Evolutionary conservation across 1,140 invertebrate species (phyloP).

Genomic region (Monomorium pharaonis): DNA sequence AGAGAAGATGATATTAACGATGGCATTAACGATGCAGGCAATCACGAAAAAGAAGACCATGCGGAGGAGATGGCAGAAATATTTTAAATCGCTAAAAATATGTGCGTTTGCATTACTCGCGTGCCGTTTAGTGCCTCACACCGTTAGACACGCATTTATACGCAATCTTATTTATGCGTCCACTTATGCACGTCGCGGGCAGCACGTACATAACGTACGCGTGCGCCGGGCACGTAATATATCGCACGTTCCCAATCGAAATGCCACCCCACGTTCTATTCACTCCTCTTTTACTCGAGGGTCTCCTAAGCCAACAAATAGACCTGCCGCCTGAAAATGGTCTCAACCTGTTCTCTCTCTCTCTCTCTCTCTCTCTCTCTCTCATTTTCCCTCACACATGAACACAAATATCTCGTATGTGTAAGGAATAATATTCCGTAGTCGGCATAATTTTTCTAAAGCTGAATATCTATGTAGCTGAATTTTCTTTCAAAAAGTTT

Average conservation of each 20-base stretch:
- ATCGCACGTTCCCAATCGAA: constrained; percentile 67
- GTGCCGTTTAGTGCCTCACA: not conserved
- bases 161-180: constrained; percentile 19
- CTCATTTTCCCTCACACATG: not conserved
- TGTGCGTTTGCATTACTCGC: constrained; percentile 51
- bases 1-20: not conserved
- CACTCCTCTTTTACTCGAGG: constrained; percentile 48
- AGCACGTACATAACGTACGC: constrained; percentile 47
- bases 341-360: not conserved
- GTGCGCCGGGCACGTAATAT: constrained; percentile 58
- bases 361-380: too few relatives aligned
- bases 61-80: constrained; percentile 22
- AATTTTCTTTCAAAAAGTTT: too few relatives aligned
- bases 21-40: not conserved
- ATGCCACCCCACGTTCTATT: constrained; percentile 38
- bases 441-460: not conserved
- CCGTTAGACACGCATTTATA: not conserved
- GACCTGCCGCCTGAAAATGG: constrained; percentile 59
- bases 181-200: constrained; percentile 55
- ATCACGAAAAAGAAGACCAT: not conserved
- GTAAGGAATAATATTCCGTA: not conserved
- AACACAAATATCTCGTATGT: not conserved
- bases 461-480: too few relatives aligned
- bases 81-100: constrained; percentile 59
- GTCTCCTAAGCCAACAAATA: constrained; percentile 54